These are phyloP conservation scores for Drosophila tsacasi DNA, from an alignment of 1,140 invertebrate species.

Conservation along the genomic window DNA sequence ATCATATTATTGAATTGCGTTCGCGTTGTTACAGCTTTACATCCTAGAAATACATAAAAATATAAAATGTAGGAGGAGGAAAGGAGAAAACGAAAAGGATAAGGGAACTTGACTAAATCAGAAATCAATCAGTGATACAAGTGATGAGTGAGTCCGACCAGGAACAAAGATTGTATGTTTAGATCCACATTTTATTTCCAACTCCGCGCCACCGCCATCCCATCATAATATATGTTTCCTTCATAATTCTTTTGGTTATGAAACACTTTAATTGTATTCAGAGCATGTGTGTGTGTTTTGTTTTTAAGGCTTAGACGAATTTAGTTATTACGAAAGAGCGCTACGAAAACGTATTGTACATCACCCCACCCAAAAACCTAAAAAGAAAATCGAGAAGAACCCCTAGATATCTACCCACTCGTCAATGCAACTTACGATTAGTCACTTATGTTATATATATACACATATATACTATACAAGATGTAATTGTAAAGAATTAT, in stretches of 20 bases:
- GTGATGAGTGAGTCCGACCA: slow-evolving; percentile 55
- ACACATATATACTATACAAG: slow-evolving; percentile 32
- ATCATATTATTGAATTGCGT: slow-evolving; percentile 40
- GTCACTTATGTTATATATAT: slow-evolving; percentile 53
- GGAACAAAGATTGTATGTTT: slow-evolving; percentile 40
- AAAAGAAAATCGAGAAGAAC: not conserved
- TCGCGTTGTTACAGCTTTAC: slow-evolving; percentile 60
- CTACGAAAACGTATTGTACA: slow-evolving; percentile 63
- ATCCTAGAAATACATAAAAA: slow-evolving; percentile 28
- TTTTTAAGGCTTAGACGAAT: slow-evolving; percentile 51
- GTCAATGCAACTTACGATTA: slow-evolving; percentile 68
- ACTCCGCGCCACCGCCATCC: not conserved
- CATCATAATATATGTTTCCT: slow-evolving; percentile 1
- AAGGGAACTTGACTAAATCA: slow-evolving; percentile 40
- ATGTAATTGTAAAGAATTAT: slow-evolving; percentile 49
- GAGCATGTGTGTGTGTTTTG: slow-evolving; percentile 30
- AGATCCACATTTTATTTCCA: slow-evolving; percentile 30
- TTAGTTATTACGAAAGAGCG: slow-evolving; percentile 37
- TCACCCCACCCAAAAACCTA: slow-evolving; percentile 41
- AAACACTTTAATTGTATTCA: slow-evolving; percentile 21
- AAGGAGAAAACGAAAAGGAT: slow-evolving; percentile 9
- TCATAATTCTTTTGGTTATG: slow-evolving; percentile 32
- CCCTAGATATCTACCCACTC: slow-evolving; percentile 22
- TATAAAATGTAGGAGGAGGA: not conserved
- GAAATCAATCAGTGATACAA: slow-evolving; percentile 53